Base-by-base conservation (phyloP, 2,888 invertebrate species). In the Zygothrica quintamaculata region DNA sequence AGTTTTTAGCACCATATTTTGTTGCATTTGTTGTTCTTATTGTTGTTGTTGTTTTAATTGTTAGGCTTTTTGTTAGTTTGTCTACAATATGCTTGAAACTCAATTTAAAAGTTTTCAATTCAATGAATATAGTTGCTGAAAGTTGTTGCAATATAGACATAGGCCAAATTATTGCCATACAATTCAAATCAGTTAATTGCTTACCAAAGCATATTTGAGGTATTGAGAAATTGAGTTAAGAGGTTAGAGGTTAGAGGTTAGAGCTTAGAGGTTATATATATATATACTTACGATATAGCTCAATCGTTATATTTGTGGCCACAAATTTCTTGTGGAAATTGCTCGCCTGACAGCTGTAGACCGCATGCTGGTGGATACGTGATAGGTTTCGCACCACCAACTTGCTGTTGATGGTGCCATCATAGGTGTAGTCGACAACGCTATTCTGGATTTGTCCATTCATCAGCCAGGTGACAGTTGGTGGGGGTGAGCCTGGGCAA, bases 291-390 rank as follows among this genome's bases (percentile, higher is more conserved):
- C 96, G 92, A 88, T 95, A 93, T 92, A 96, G 94, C 90, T 95
- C 95, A 76, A 96, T 93, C 76, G 94, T 93, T 59, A 95, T 93
- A 65, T 93, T 93, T 31, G 94, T 93, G 22, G 94, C 93, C 51
- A 94, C 93, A 47, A 95, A 95, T 88, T 91, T 91, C 85, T 91
- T 91, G 80, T 90, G 91, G 69, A 91, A 91, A 88, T 96, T 96
- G 80, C 94, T 94, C 22, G 96, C 96, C 90, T 95, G 94, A 90
- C 96, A 96, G 64, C 94, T 94, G 91, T 94, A 95, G 72, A 93
- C 92, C 61, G 95, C 94, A 90, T 95, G 94, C 74, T 95, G 93
- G 91, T 96, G 95, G 65, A 93, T 92, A 79, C 96, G 92, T 81
- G 93, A 93, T 78, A 96, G 92, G 76, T 93, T 92, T 64, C 91